phyloP scores from a whole-genome alignment of 2,797 vertebrate genomes.

The Channa striata region DNA sequence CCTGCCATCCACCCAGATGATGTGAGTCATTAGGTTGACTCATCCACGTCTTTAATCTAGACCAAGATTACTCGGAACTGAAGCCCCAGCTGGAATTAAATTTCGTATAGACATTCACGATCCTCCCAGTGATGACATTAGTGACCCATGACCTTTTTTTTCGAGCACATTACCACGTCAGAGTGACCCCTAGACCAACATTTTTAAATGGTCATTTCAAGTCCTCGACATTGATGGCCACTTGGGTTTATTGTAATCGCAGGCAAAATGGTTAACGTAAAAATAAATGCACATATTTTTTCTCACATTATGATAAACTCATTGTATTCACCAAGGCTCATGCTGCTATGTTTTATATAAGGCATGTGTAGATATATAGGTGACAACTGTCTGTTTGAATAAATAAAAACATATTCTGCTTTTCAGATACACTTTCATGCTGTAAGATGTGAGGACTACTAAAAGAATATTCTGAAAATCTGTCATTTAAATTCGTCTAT shows the following conservation, averaged over 20 bases:
- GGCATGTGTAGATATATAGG: neutral
- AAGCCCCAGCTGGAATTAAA: neutral
- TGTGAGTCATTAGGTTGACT: neutral
- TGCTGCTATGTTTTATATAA: neutral
- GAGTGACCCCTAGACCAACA: neutral
- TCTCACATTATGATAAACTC: neutral
- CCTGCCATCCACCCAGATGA: neutral
- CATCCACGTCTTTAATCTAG: neutral
- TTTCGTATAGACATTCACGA: neutral
- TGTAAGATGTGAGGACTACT: neutral
- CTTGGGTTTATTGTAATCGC: neutral
- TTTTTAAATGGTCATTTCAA: neutral
- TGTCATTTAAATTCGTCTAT: neutral
- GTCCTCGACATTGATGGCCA: too few species aligned
- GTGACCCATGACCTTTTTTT: conserved; percentile 10
- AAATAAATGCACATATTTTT: neutral
- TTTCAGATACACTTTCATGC: neutral
- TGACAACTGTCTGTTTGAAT: neutral
- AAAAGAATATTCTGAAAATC: too few species aligned
- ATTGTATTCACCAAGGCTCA: neutral
- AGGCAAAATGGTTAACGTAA: conserved; percentile 5
- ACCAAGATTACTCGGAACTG: neutral
- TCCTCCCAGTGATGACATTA: neutral
- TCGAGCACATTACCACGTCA: neutral
- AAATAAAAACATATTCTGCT: neutral